Evolutionary conservation across 2,113 vertebrate genomes (phyloP).

Genomic region (Gadus chalcogrammus): DNA sequence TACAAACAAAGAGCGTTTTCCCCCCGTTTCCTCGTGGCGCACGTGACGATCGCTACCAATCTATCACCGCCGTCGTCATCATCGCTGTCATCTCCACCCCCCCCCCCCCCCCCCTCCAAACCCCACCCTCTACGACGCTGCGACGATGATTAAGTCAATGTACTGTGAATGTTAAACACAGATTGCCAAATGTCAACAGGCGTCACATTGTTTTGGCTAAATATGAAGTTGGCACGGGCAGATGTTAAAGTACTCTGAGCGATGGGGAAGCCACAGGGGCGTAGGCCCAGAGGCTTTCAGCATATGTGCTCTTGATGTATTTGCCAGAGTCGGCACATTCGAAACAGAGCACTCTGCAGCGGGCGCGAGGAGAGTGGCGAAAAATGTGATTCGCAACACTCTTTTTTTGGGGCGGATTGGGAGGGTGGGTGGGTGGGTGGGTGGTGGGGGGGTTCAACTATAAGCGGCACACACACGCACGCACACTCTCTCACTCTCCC

Average conservation of each 20-base stretch:
- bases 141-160: constrained; percentile 21
- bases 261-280: constrained; percentile 61
- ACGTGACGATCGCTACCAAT: not conserved
- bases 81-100: not conserved
- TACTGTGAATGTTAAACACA: constrained; percentile 55
- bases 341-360: constrained; percentile 42
- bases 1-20: not conserved
- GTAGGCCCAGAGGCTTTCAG: constrained; percentile 59
- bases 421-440: constrained; percentile 9
- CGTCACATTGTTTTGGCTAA: constrained; percentile 50
- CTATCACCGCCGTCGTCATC: constrained; percentile 7
- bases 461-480: no score
- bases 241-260: constrained; percentile 68
- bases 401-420: constrained; percentile 34
- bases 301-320: constrained; percentile 59
- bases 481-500: no score
- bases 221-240: constrained; percentile 59
- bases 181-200: constrained; percentile 56
- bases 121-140: not conserved
- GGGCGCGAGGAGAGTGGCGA: constrained; percentile 40
- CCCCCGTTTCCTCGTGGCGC: no score
- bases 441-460: constrained; percentile 53
- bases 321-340: constrained; percentile 23
- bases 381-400: constrained; percentile 35
- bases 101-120: not conserved